A percentile compares a stretch with the other conserved stretches of the same genome.
These are phyloP conservation scores for Abramis brama DNA, from an alignment of 2,113 vertebrate genomes.

Conservation along the genomic window DNA sequence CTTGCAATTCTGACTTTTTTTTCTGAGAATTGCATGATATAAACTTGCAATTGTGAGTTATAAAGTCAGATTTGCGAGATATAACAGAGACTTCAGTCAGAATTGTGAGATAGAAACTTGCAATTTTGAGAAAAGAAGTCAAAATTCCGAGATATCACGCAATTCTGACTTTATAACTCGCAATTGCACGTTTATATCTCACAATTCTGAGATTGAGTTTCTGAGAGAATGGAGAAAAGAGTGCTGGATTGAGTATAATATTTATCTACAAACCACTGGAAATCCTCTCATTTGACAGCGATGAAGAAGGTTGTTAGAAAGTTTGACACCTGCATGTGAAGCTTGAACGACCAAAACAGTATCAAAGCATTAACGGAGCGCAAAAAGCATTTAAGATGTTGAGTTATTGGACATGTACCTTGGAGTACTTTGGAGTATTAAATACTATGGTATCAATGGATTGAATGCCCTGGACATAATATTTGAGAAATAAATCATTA, in stretches of 20 bases:
- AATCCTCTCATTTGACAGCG: background rate
- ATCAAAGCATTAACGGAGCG: background rate
- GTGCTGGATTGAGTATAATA: background rate
- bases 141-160: too few relatives aligned
- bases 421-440: background rate
- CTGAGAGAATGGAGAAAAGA: background rate
- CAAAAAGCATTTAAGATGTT: background rate
- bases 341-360: background rate
- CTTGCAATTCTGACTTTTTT: too few relatives aligned
- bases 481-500: background rate
- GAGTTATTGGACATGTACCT: background rate
- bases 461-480: background rate
- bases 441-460: background rate
- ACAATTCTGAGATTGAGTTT: too few relatives aligned
- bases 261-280: background rate
- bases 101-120: too few relatives aligned
- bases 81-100: too few relatives aligned
- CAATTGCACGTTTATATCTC: too few relatives aligned
- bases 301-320: background rate
- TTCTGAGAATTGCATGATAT: too few relatives aligned
- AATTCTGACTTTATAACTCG: too few relatives aligned
- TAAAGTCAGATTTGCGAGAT: too few relatives aligned
- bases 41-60: too few relatives aligned
- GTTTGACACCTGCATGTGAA: background rate
- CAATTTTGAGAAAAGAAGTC: too few relatives aligned